Conservation (phyloP, 2,888 invertebrate genomes). For the Amphipoea oculea region DNA sequence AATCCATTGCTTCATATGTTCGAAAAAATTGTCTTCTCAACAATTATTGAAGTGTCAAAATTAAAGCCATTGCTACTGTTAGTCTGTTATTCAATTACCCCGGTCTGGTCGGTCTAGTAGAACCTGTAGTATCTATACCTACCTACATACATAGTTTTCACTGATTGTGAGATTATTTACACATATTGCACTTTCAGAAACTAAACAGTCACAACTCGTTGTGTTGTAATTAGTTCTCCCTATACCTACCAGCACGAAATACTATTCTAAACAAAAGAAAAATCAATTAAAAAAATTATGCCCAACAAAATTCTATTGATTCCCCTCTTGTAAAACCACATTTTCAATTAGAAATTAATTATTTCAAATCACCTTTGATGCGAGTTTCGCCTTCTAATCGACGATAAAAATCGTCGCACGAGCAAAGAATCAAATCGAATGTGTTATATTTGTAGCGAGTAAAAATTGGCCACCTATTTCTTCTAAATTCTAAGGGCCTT, state of each 20-base stretch:
- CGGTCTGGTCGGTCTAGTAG: background rate
- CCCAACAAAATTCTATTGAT: background rate
- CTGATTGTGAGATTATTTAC: background rate
- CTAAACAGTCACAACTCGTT: background rate
- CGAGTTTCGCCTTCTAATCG: constrained; percentile 36
- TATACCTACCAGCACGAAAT: too few relatives aligned
- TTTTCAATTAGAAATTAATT: constrained; percentile 40
- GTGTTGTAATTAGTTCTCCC: background rate
- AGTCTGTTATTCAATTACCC: background rate
- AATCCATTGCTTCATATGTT: too few relatives aligned
- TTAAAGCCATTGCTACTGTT: too few relatives aligned
- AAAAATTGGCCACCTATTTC: constrained; percentile 29
- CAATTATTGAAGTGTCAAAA: too few relatives aligned
- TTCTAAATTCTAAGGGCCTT: constrained; percentile 17
- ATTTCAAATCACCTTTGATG: constrained; percentile 41
- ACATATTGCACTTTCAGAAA: too few relatives aligned
- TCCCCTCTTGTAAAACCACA: constrained; percentile 1
- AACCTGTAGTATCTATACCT: background rate
- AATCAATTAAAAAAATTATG: background rate
- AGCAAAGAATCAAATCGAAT: constrained; percentile 31
- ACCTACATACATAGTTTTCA: background rate
- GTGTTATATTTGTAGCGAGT: constrained; percentile 25
- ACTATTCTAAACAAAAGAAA: too few relatives aligned
- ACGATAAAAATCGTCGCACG: constrained; percentile 22
- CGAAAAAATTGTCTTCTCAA: too few relatives aligned